phyloP scores from a whole-genome alignment of 2,888 invertebrate genomes.

The Latrodectus hesperus region DNA sequence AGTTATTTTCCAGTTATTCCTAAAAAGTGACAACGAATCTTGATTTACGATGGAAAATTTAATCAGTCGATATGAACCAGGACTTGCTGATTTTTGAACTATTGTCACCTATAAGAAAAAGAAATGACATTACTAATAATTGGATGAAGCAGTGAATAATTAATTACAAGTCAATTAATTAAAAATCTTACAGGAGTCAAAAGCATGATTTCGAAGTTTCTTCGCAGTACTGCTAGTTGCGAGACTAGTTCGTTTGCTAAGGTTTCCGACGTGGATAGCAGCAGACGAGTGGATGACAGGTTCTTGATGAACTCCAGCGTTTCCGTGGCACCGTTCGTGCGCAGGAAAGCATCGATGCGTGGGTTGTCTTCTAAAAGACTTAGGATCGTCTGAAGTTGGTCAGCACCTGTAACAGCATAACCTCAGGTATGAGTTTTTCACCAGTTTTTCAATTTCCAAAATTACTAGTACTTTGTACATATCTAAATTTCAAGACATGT shows the following conservation, averaged over 20 bases:
- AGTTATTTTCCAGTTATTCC: constrained; percentile 33
- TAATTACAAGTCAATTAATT: no score
- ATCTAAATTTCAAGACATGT: no score
- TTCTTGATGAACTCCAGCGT: neutral
- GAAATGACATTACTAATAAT: neutral
- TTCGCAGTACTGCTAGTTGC: neutral
- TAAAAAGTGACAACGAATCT: neutral
- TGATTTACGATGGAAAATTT: constrained; percentile 28
- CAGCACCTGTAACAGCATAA: constrained; percentile 14
- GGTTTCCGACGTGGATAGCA: neutral
- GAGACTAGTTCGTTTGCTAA: neutral
- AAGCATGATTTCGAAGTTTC: neutral
- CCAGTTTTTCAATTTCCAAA: no score
- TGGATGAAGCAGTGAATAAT: neutral
- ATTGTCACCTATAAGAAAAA: neutral
- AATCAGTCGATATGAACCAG: constrained; percentile 6
- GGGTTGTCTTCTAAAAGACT: neutral
- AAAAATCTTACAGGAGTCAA: neutral
- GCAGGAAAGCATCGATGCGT: neutral
- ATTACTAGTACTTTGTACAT: no score
- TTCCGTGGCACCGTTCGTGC: neutral
- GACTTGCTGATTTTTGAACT: neutral
- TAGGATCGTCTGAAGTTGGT: constrained; percentile 15
- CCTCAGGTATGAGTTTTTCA: no score
- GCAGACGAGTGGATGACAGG: neutral